Conservation (phyloP, 1,140 invertebrate genomes). For the Drosophila ironensis region DNA sequence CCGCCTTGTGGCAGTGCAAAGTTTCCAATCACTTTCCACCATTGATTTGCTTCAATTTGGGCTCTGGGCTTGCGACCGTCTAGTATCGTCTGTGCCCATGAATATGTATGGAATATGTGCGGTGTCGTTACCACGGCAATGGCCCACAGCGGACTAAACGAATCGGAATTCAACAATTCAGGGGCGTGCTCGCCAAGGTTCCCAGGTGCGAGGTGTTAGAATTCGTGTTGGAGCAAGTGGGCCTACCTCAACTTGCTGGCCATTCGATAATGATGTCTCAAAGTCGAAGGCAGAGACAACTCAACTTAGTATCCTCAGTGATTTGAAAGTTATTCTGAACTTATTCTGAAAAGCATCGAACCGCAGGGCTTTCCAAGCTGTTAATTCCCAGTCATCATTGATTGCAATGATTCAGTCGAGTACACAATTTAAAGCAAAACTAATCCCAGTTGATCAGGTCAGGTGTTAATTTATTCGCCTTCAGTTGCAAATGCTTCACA, state of each 20-base stretch:
- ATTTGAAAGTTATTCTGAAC: no score
- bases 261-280: not conserved
- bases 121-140: conserved; percentile 69
- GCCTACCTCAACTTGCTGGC: conserved; percentile 31
- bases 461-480: conserved; percentile 16
- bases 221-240: conserved; percentile 56
- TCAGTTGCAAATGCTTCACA: conserved; percentile 38
- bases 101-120: conserved; percentile 37
- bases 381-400: conserved; percentile 15
- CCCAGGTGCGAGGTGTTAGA: conserved; percentile 66
- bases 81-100: conserved; percentile 18
- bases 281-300: no score
- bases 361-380: not conserved
- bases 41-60: conserved; percentile 71
- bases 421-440: not conserved
- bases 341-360: no score
- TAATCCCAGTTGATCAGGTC: conserved; percentile 3
- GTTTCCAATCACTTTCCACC: conserved; percentile 40
- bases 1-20: conserved; percentile 15
- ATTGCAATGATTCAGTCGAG: conserved; percentile 11
- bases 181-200: conserved; percentile 62
- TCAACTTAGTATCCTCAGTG: no score
- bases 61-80: conserved; percentile 34
- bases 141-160: conserved; percentile 57
- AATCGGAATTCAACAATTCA: conserved; percentile 47